These are phyloP conservation scores for Trinectes maculatus DNA, from an alignment of 2,113 vertebrate species.

Conservation along the genomic window DNA sequence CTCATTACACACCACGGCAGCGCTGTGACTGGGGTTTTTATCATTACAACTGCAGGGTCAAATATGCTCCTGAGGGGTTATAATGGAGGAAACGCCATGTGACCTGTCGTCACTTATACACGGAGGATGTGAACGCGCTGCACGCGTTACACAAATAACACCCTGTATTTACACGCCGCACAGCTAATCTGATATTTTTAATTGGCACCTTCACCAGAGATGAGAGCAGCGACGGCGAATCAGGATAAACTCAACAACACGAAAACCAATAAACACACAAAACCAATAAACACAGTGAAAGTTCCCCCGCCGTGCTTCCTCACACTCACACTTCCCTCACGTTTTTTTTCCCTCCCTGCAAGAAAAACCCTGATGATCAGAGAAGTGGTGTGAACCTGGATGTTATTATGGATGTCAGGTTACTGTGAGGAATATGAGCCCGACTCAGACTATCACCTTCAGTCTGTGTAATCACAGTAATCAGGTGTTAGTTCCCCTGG, in stretches of 20 bases:
- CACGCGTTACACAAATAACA: not conserved
- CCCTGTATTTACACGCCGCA: not conserved
- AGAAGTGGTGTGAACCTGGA: constrained; percentile 13
- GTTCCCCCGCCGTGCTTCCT: not conserved
- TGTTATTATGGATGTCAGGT: constrained; percentile 26
- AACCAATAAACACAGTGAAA: constrained; percentile 17
- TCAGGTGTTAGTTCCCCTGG: constrained; percentile 15
- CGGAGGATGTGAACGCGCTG: too few relatives aligned
- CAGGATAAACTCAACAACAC: constrained; percentile 32
- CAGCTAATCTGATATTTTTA: constrained; percentile 8
- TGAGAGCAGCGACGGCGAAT: constrained; percentile 21
- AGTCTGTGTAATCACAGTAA: constrained; percentile 8
- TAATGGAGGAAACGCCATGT: too few relatives aligned
- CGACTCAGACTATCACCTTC: constrained; percentile 31
- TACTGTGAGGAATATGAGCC: constrained; percentile 29
- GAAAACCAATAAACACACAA: constrained; percentile 32
- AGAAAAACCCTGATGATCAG: constrained; percentile 36
- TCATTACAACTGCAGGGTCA: not conserved
- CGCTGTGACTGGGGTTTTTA: not conserved
- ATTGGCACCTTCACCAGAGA: constrained; percentile 5
- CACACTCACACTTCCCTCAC: constrained; percentile 1
- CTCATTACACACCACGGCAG: constrained; percentile 23
- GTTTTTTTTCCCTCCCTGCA: constrained; percentile 5
- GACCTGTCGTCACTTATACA: too few relatives aligned
- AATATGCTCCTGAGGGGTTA: too few relatives aligned